A percentile compares a stretch with the other conserved stretches of the same genome.
Evolutionary conservation across 2,797 vertebrate species (phyloP).

Genomic region (Gallinago nigripennis): DNA sequence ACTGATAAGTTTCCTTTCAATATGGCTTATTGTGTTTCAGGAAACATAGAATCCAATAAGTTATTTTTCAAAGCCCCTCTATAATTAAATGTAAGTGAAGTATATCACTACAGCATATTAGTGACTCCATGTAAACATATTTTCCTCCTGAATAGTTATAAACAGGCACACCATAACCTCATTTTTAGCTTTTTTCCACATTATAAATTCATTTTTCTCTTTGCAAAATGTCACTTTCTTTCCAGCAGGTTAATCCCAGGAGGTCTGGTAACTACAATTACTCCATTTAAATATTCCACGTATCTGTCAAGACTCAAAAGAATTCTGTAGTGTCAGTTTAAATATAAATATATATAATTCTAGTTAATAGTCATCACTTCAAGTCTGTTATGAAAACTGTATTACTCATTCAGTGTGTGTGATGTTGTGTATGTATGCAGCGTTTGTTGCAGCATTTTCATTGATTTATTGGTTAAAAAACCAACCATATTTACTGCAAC

Average conservation of each 20-base stretch:
- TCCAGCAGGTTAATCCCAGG: conserved; percentile 78
- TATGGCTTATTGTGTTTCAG: conserved; percentile 25
- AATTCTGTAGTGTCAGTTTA: conserved; percentile 83
- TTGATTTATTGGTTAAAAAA: conserved; percentile 75
- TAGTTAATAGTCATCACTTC: conserved; percentile 79
- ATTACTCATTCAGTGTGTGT: conserved; percentile 66
- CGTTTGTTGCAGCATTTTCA: conserved; percentile 63
- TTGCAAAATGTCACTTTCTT: conserved; percentile 76
- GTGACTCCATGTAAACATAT: conserved; percentile 63
- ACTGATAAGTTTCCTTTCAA: not conserved
- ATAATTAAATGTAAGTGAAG: conserved; percentile 62
- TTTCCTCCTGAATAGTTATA: conserved; percentile 57
- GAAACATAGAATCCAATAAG: conserved; percentile 40
- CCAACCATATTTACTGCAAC: conserved; percentile 43
- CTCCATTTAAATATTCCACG: conserved; percentile 80
- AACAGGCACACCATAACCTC: conserved; percentile 69
- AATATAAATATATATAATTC: conserved; percentile 84
- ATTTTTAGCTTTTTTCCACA: conserved; percentile 62
- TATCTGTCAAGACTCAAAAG: conserved; percentile 82
- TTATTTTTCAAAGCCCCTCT: conserved; percentile 38
- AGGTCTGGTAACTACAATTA: conserved; percentile 80
- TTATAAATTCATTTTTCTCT: conserved; percentile 74
- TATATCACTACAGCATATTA: conserved; percentile 55
- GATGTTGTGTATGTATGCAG: conserved; percentile 25
- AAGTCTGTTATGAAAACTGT: conserved; percentile 77